Percentiles rank a stretch among this genome's conserved stretches.
Conservation (phyloP, 2,113 vertebrate genomes). For the Muscicapa adusta region DNA sequence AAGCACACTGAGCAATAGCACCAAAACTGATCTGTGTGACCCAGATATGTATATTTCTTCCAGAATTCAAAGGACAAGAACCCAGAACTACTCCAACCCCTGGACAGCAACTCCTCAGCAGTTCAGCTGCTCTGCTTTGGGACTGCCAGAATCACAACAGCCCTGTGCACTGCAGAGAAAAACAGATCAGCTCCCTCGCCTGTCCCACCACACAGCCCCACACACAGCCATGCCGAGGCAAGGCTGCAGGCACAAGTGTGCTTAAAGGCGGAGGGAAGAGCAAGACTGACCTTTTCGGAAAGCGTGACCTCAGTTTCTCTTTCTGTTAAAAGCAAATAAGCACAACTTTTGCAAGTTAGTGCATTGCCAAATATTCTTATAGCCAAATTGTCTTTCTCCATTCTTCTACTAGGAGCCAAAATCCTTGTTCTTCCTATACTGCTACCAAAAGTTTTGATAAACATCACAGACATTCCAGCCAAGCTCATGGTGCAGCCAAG, state of each 20-base stretch:
- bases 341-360: neutral
- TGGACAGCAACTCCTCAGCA: neutral
- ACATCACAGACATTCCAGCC: neutral
- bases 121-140: neutral
- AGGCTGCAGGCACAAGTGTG: neutral
- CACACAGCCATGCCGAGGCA: fast-evolving
- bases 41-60: neutral
- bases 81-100: neutral
- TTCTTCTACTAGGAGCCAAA: neutral
- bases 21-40: neutral
- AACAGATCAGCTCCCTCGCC: neutral
- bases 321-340: neutral
- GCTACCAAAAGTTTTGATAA: neutral
- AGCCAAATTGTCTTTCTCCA: neutral
- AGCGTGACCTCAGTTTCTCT: neutral
- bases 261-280: neutral
- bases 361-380: neutral
- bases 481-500: neutral
- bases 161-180: neutral
- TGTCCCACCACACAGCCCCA: neutral
- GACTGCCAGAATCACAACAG: neutral
- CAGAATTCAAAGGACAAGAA: neutral
- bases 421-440: neutral
- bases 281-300: neutral
- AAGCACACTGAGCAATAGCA: neutral